phyloP scores from a whole-genome alignment of 2,113 vertebrate species.

The Dasyornis broadbenti region DNA sequence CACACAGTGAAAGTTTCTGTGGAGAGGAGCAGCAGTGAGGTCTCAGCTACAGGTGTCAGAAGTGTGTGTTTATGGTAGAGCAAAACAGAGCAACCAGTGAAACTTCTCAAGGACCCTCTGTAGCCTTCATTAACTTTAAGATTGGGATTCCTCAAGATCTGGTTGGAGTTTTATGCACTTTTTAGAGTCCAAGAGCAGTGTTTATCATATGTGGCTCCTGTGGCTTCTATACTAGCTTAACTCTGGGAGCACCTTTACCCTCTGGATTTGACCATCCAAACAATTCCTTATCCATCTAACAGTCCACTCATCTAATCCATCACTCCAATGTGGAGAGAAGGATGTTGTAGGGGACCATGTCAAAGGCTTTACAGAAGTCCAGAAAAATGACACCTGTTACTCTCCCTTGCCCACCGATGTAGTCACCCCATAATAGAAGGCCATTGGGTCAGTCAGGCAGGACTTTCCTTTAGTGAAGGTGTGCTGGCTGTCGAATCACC shows the following conservation, averaged over 20 bases:
- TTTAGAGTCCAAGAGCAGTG: background rate
- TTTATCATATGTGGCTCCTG: background rate
- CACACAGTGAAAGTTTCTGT: background rate
- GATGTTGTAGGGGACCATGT: background rate
- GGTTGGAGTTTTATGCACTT: background rate
- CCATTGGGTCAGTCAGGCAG: background rate
- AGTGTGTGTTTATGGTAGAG: background rate
- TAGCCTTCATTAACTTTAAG: background rate
- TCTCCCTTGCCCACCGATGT: background rate
- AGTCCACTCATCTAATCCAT: background rate
- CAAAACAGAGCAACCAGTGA: background rate
- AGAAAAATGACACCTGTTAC: background rate
- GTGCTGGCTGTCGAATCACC: fast-evolving
- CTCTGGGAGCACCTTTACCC: background rate
- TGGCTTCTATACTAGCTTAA: background rate
- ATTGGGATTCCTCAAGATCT: background rate
- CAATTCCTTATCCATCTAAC: background rate
- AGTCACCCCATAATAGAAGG: background rate
- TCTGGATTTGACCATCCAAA: fast-evolving
- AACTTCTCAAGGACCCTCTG: background rate
- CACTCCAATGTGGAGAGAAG: background rate
- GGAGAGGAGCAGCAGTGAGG: background rate
- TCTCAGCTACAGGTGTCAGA: background rate
- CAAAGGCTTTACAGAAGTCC: background rate
- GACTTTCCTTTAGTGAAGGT: background rate